Evolutionary conservation across 2,113 vertebrate species (phyloP), one percentile per base, ranked within the genome.

Genomic region (Chionodraco myersi): DNA sequence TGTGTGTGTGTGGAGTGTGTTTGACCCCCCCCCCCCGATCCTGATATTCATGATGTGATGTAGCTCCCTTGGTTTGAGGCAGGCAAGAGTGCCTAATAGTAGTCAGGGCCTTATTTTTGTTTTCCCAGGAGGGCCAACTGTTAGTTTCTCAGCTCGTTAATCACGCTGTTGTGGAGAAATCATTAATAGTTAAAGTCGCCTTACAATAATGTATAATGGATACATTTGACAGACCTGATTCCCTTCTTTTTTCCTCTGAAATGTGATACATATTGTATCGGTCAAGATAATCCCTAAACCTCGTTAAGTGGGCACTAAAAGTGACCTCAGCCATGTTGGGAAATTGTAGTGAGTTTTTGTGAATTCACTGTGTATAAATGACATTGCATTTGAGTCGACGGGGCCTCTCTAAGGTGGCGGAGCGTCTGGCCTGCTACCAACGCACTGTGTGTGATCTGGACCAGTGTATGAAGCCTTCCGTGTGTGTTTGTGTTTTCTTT

Each of bases 171-270:
- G 89, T 91, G 89, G 62, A 82, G 89, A 89, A 95, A 95, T 95
- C 95, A 96, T 96, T 96, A 97, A 96, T 96, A 90, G 90, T 95
- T 96, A 93, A 95, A 94, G 89, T 94, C 91, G 72, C 93, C 75
- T 79, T 90, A 91, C 88, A 83, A 92, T 94, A 92, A 94, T 93
- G 87, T 92, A 85, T 88, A 93, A 95, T 95, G 85, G 85, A 83
- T 95, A 92, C 84, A 91, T 94, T 88, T 86, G 79, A 88, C 66
- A 77, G 74, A 74, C 59, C 77, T 75, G 60, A 85, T 86, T 86
- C 74, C 11, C 73, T 65, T 44, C 84, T 78, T 45, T 71, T 21
- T 69, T 12, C 26, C 13, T 82, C 76, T 87, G 57, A 93, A 91
- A 57, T 90, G 72, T 67, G 91, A 94, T 96, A 89, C 79, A 95